Conservation (phyloP, 2,888 invertebrate species). For the Cataglyphis cursor region DNA sequence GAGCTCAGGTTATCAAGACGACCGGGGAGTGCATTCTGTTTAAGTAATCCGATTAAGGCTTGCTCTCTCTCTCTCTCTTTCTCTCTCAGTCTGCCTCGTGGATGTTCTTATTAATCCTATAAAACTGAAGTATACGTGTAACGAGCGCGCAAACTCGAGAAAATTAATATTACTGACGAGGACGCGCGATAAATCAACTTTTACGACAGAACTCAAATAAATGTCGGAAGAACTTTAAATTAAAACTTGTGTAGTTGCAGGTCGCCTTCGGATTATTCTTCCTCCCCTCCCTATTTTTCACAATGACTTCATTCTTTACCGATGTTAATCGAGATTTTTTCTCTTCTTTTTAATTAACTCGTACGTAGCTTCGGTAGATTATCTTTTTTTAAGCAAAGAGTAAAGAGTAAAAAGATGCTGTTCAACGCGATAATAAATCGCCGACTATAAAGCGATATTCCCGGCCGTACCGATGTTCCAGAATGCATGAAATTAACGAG, state of each 20-base stretch:
- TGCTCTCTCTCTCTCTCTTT: neutral
- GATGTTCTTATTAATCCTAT: constrained; percentile 72
- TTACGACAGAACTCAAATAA: constrained; percentile 76
- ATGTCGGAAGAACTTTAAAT: constrained; percentile 72
- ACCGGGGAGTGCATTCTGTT: constrained; percentile 48
- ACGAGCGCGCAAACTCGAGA: constrained; percentile 67
- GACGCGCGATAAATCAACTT: constrained; percentile 75
- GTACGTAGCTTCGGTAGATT: constrained; percentile 15
- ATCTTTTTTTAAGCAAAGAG: constrained; percentile 6
- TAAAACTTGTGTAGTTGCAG: constrained; percentile 38
- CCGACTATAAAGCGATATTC: neutral
- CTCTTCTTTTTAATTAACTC: neutral
- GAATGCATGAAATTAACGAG: constrained; percentile 28
- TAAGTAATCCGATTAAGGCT: constrained; percentile 68
- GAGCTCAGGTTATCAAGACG: constrained; percentile 14
- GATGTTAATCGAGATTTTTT: constrained; percentile 1
- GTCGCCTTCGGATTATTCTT: neutral
- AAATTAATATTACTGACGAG: constrained; percentile 75
- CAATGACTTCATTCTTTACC: neutral
- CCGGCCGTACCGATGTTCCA: neutral
- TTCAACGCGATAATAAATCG: constrained; percentile 18
- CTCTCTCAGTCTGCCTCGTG: neutral
- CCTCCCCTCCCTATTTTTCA: neutral
- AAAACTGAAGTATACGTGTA: constrained; percentile 72
- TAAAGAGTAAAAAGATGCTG: neutral